Conservation (phyloP, 2,797 vertebrate species). For the Sebastes kiyomatsui region DNA sequence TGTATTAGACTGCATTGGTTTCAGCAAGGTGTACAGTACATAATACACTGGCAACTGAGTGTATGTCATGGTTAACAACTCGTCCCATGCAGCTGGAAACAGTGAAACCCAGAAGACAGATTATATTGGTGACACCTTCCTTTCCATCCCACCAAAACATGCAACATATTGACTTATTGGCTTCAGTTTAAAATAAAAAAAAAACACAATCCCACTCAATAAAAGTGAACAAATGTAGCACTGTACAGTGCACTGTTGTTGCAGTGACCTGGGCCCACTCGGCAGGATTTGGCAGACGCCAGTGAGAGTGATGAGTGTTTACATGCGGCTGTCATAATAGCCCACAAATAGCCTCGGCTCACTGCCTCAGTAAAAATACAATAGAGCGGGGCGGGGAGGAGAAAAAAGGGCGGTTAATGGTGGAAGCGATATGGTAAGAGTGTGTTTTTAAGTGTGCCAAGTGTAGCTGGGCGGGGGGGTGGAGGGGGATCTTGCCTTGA, state of each 20-base stretch:
- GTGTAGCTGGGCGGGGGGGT: constrained; percentile 21
- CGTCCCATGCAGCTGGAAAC: neutral
- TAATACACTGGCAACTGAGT: neutral
- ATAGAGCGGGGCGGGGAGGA: constrained; percentile 44
- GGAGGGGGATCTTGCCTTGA: constrained; percentile 40
- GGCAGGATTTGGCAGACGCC: constrained; percentile 54
- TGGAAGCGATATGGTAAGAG: constrained; percentile 55
- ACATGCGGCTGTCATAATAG: constrained; percentile 78
- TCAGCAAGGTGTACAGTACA: neutral
- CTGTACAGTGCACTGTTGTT: constrained; percentile 23
- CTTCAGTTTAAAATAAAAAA: neutral
- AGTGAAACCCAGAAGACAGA: neutral
- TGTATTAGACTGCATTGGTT: neutral
- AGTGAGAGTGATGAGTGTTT: constrained; percentile 72
- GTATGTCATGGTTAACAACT: neutral
- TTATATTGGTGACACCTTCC: neutral
- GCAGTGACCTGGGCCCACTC: constrained; percentile 42
- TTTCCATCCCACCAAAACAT: neutral
- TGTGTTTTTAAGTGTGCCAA: constrained; percentile 37
- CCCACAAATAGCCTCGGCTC: constrained; percentile 72
- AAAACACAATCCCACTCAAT: neutral
- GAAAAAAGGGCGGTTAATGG: constrained; percentile 47
- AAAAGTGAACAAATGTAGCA: neutral
- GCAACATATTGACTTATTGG: neutral
- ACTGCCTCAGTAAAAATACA: constrained; percentile 62